Conservation (phyloP, 2,113 vertebrate genomes). For the Ciconia boyciana region DNA sequence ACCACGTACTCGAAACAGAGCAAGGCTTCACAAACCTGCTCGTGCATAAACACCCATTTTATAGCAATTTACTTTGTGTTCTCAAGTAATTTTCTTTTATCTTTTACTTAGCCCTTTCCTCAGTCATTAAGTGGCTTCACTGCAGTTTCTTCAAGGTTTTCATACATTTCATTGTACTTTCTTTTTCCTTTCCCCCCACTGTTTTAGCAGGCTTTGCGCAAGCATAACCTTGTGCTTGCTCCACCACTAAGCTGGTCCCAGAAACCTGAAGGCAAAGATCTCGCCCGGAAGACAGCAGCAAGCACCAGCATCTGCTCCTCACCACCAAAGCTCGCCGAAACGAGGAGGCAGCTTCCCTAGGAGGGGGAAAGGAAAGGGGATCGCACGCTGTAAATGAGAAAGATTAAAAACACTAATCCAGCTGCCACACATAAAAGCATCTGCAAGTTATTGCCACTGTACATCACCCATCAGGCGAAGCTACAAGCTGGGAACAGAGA, state of each 20-base stretch:
- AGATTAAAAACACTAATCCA: neutral
- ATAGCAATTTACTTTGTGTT: neutral
- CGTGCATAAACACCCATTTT: neutral
- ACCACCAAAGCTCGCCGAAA: neutral
- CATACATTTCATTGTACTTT: neutral
- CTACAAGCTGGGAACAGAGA: neutral
- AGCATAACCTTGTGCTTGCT: neutral
- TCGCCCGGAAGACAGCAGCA: neutral
- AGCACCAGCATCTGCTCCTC: neutral
- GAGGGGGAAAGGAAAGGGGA: neutral
- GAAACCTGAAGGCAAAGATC: neutral
- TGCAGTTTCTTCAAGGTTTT: neutral
- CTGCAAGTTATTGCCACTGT: neutral
- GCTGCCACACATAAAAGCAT: neutral
- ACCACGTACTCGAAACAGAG: rapidly evolving
- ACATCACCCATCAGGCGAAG: neutral
- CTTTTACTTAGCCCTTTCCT: neutral
- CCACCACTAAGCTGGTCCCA: neutral
- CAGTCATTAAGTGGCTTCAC: neutral
- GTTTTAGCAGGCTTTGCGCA: neutral
- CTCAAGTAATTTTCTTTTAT: neutral
- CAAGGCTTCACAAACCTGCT: neutral
- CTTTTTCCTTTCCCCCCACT: too few relatives aligned
- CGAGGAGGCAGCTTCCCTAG: neutral
- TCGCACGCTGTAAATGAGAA: neutral